A percentile compares a stretch with the other conserved stretches of the same genome.
These are phyloP conservation scores for Agrotis segetum DNA, from an alignment of 2,888 invertebrate genomes.

Conservation along the genomic window DNA sequence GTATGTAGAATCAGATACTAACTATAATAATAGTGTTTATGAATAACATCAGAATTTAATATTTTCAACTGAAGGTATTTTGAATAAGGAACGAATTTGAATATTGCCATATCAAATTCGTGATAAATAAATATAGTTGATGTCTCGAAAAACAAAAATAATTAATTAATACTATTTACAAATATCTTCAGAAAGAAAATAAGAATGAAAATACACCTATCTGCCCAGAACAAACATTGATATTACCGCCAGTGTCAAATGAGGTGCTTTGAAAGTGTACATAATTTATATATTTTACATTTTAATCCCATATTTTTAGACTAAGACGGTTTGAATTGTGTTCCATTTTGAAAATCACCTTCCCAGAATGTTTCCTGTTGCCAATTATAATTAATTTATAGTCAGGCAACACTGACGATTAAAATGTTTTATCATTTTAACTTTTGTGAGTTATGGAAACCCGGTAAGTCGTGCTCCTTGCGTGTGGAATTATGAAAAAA, in stretches of 20 bases:
- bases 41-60: constrained; percentile 70
- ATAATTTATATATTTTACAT: constrained; percentile 81
- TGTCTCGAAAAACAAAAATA: constrained; percentile 33
- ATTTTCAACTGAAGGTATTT: constrained; percentile 68
- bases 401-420: constrained; percentile 68
- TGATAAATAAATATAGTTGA: not conserved
- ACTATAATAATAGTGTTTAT: constrained; percentile 76
- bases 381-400: constrained; percentile 60
- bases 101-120: constrained; percentile 21
- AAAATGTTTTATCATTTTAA: constrained; percentile 58
- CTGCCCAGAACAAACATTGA: constrained; percentile 79
- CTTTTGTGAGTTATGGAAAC: constrained; percentile 53
- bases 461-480: constrained; percentile 52
- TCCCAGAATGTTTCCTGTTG: constrained; percentile 64
- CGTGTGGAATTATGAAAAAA: constrained; percentile 58
- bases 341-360: constrained; percentile 62
- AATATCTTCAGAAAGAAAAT: constrained; percentile 48
- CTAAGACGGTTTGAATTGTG: constrained; percentile 77
- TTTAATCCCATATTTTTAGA: constrained; percentile 78
- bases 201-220: constrained; percentile 42
- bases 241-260: constrained; percentile 85
- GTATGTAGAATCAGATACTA: constrained; percentile 81
- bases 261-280: constrained; percentile 86
- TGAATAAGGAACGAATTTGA: constrained; percentile 28
- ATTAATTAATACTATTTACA: constrained; percentile 1